Conservation (phyloP, 2,113 vertebrate genomes). For the Clupea harengus region DNA sequence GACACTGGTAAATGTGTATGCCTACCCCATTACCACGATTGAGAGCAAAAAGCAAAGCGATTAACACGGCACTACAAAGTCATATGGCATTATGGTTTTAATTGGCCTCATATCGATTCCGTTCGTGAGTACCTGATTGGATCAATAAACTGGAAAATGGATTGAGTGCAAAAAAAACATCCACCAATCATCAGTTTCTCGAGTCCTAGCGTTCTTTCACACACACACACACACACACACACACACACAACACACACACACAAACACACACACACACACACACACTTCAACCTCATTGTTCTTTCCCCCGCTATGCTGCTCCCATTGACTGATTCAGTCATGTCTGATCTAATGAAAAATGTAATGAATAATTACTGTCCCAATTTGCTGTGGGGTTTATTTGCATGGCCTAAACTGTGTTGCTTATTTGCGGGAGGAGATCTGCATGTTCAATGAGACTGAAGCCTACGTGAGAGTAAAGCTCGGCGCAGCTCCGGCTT, state of each 20-base stretch:
- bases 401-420: background rate
- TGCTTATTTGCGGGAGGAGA: background rate
- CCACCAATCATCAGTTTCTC: background rate
- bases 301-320: background rate
- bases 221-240: too few species aligned
- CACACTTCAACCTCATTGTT: slow-evolving; percentile 5
- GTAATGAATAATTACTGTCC: slow-evolving; percentile 9
- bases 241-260: too few species aligned
- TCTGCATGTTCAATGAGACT: background rate
- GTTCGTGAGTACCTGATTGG: background rate
- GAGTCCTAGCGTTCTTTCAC: background rate
- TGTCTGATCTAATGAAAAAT: background rate
- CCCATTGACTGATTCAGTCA: background rate
- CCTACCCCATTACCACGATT: background rate
- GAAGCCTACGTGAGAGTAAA: background rate
- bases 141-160: background rate
- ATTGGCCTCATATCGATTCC: background rate
- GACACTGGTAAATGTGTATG: background rate
- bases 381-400: background rate
- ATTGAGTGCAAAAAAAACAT: background rate
- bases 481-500: background rate
- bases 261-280: too few species aligned
- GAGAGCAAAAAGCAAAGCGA: background rate
- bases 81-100: background rate
- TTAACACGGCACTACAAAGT: background rate